phyloP scores from a whole-genome alignment of 2,888 invertebrate species.

The Hofmannophila pseudospretella region DNA sequence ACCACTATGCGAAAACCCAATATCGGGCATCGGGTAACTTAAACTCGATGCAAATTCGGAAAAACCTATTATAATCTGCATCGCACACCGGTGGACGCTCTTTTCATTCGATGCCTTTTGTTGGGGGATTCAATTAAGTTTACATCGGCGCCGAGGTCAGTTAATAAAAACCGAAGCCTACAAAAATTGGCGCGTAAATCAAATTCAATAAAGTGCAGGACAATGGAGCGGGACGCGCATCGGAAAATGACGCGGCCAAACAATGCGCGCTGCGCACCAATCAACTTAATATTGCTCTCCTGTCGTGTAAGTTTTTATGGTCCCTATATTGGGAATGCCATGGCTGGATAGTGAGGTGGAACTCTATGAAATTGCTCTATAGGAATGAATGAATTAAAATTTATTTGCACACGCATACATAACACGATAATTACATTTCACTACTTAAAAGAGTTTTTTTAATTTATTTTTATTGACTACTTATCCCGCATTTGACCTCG shows the following conservation, averaged over 20 bases:
- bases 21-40: constrained; percentile 64
- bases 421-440: no score
- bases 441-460: no score
- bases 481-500: no score
- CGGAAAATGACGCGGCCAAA: constrained; percentile 56
- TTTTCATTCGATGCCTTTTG: constrained; percentile 75
- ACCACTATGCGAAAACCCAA: constrained; percentile 52
- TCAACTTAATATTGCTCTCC: constrained; percentile 30
- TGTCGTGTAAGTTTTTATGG: constrained; percentile 14
- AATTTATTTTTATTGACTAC: no score
- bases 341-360: no score
- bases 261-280: constrained; percentile 38
- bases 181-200: constrained; percentile 75
- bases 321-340: not conserved
- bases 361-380: no score
- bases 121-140: constrained; percentile 76
- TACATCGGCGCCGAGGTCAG: constrained; percentile 75
- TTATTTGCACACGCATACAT: no score
- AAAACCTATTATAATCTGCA: constrained; percentile 76
- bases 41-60: constrained; percentile 69
- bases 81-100: constrained; percentile 73
- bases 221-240: constrained; percentile 52
- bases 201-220: constrained; percentile 72
- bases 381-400: no score
- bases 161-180: constrained; percentile 75